Conservation (phyloP, 2,797 vertebrate species). For the Neosilurus hyrtlii region DNA sequence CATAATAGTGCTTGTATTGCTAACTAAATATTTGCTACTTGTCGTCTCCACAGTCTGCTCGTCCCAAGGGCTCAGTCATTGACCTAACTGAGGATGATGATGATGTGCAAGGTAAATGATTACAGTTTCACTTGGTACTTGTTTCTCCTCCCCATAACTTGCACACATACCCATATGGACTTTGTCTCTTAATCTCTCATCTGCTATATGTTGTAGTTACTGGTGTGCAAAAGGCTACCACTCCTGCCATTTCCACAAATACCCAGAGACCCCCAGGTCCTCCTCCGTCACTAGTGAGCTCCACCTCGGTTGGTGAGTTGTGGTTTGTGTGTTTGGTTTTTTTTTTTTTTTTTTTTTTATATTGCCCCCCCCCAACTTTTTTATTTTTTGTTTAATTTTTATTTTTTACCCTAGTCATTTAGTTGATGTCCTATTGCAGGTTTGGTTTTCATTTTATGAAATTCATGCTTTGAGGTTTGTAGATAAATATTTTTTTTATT, state of each 20-base stretch:
- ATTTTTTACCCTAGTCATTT: neutral
- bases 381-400: no score
- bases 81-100: slow-evolving; percentile 98
- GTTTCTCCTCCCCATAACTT: neutral
- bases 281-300: slow-evolving; percentile 59
- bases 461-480: neutral
- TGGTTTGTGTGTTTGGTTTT: no score
- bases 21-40: neutral
- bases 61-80: slow-evolving; percentile 87
- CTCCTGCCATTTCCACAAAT: slow-evolving; percentile 46
- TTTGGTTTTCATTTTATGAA: neutral
- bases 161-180: neutral
- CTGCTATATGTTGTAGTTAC: slow-evolving; percentile 65
- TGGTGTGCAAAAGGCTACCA: slow-evolving; percentile 72
- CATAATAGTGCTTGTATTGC: neutral
- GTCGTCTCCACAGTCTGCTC: slow-evolving; percentile 70
- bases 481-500: neutral
- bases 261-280: slow-evolving; percentile 60
- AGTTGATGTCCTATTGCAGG: neutral
- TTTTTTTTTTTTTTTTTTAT: no score
- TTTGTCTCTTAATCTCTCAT: neutral
- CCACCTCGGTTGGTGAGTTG: slow-evolving; percentile 64
- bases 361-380: no score
- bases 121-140: neutral
- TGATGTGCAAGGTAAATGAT: slow-evolving; percentile 78